Evolutionary conservation across 2,113 vertebrate species (phyloP).

Genomic region (Anguilla rostrata): DNA sequence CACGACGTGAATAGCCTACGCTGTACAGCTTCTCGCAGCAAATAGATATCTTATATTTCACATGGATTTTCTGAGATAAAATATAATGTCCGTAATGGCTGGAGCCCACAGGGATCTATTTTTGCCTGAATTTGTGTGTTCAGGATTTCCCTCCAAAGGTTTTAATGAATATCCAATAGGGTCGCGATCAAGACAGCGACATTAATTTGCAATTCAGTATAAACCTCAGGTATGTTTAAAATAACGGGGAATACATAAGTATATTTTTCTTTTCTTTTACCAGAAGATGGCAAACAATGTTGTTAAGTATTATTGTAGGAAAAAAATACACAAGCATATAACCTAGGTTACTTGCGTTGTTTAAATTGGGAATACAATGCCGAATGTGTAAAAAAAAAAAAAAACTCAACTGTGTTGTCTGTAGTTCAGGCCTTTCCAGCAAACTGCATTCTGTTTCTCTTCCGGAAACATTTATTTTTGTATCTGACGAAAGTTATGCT

Average conservation of each 20-base stretch:
- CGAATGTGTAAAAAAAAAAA: neutral
- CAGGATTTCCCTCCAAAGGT: neutral
- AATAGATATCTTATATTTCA: neutral
- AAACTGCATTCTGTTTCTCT: constrained; percentile 15
- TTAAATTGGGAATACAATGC: constrained; percentile 3
- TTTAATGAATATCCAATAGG: neutral
- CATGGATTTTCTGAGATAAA: neutral
- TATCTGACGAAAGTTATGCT: constrained; percentile 20
- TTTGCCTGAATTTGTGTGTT: neutral
- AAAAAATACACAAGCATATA: neutral
- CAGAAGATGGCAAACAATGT: neutral
- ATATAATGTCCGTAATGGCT: neutral
- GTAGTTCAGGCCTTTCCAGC: neutral
- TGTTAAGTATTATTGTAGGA: neutral
- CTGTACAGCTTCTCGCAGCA: neutral
- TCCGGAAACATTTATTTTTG: constrained; percentile 39
- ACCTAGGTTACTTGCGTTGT: neutral
- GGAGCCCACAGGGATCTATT: neutral
- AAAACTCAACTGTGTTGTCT: neutral
- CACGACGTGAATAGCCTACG: neutral
- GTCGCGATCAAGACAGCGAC: neutral
- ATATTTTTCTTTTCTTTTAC: neutral
- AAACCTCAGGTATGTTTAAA: constrained; percentile 17
- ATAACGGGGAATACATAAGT: neutral
- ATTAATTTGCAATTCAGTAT: constrained; percentile 2